Conservation (phyloP, 2,113 vertebrate genomes). For the Riparia riparia region DNA sequence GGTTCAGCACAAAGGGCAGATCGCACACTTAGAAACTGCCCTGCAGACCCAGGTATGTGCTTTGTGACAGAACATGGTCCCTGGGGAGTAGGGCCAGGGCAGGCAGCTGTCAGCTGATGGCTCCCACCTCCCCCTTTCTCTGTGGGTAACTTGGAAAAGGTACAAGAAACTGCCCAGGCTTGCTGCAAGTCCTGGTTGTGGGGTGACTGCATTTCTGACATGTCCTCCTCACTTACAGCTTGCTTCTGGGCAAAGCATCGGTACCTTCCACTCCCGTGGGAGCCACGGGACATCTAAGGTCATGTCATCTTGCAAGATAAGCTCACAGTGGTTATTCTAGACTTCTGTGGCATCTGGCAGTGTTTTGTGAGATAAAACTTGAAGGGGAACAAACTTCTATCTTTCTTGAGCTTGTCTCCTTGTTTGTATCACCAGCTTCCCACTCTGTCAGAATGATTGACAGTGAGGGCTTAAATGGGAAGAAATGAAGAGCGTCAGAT, state of each 20-base stretch:
- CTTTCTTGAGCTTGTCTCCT: constrained; percentile 3
- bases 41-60: background rate
- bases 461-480: background rate
- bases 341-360: background rate
- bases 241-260: background rate
- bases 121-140: background rate
- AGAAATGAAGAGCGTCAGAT: background rate
- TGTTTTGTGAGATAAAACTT: background rate
- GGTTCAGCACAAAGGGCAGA: background rate
- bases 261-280: background rate
- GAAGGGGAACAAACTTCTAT: background rate
- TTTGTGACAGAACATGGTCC: rapidly evolving
- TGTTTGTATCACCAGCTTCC: constrained; percentile 28
- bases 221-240: background rate
- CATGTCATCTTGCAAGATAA: background rate
- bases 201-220: background rate
- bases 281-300: rapidly evolving
- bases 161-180: background rate
- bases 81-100: background rate
- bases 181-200: rapidly evolving
- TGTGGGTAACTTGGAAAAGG: background rate
- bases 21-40: background rate
- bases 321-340: background rate
- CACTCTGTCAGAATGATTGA: constrained; percentile 48
- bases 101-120: background rate